Base-by-base conservation (phyloP, 2,888 invertebrate species). In the Leptinotarsa peninsularis region DNA sequence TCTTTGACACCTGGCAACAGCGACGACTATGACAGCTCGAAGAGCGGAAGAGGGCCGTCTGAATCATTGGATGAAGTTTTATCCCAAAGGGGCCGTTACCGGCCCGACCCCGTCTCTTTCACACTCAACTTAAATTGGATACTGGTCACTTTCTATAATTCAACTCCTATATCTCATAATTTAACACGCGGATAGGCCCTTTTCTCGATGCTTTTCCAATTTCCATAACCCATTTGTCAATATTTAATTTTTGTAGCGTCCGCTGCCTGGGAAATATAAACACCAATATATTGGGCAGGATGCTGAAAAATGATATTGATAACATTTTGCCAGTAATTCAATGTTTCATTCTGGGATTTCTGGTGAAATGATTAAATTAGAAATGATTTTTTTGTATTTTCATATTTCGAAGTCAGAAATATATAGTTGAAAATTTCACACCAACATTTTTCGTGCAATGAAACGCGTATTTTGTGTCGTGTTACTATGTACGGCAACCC, bases 91-190 rank as follows among this genome's bases (percentile, higher is more conserved):
- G 80, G 87, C 87, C 87, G 88, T 88, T 88, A 87, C 86, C 82
- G 86, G 86, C 83, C 84, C 86, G 85, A 84, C 86, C 86, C 86
- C 86, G 87, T 86, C 87, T 87, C 86, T 87, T 87, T 86, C 86
- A 85, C 87, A 86, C 86, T 86, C 86, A 88, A 88, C 88, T 88
- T 88, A 88, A 88, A 88, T 88, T 88, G 88, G 88, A 88, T 87
- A 87, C 88, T 87, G 88, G 87, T 88, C 88, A 88, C 87, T 88
- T 88, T 88, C 88, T 88, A 88, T 88, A 88, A 88, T 88, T 88
- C 88, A 88, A 85, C 87, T 87, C 86, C 87, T 87, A 87, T 87
- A 87, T 86, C 85, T 88, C 87, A 88, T 88, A 88, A 88, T 86
- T 81, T 82, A 80, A 79, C 81, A 78, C 76, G 67, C 72, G 80